These are phyloP conservation scores for Sycon ciliatum DNA, from an alignment of 37 sponge, comb jelly and placozoan genomes.

Conservation along the genomic window DNA sequence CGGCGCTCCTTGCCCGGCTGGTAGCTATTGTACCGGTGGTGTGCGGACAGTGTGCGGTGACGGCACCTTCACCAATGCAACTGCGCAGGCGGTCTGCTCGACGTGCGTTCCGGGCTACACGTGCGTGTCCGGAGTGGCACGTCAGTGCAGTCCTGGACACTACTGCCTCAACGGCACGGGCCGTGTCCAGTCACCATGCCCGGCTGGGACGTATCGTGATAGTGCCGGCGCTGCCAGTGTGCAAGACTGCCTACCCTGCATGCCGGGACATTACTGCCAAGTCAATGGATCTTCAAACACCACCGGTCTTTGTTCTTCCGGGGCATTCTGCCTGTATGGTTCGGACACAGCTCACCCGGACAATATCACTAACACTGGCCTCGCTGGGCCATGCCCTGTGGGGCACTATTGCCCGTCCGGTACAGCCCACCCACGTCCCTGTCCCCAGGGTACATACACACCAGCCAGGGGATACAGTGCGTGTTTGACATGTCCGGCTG, in stretches of 20 bases:
- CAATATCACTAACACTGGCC: not conserved
- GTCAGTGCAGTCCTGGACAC: not conserved
- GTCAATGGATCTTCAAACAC: not conserved
- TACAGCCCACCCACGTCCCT: not conserved
- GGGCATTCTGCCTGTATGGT: not conserved
- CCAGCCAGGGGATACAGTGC: not conserved
- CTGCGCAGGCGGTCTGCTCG: not conserved
- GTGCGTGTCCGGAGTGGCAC: not conserved
- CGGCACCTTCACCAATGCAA: not conserved
- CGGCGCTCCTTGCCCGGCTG: not conserved
- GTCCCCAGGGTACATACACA: not conserved
- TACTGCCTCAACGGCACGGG: not conserved
- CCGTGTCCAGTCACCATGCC: not conserved
- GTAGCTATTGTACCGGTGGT: not conserved
- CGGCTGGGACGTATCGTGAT: not conserved
- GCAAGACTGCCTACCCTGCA: not conserved
- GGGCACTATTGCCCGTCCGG: not conserved
- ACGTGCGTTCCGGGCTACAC: not conserved
- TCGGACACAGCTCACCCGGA: not conserved
- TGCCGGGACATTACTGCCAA: not conserved
- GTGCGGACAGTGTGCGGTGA: not conserved
- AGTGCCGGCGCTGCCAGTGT: not conserved
- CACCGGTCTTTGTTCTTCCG: not conserved
- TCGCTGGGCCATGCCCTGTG: not conserved
- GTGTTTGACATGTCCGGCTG: not conserved